A percentile compares a stretch with the other conserved stretches of the same genome.
These are phyloP conservation scores for Paratilapia polleni DNA, from an alignment of 2,113 vertebrate species.

Conservation along the genomic window DNA sequence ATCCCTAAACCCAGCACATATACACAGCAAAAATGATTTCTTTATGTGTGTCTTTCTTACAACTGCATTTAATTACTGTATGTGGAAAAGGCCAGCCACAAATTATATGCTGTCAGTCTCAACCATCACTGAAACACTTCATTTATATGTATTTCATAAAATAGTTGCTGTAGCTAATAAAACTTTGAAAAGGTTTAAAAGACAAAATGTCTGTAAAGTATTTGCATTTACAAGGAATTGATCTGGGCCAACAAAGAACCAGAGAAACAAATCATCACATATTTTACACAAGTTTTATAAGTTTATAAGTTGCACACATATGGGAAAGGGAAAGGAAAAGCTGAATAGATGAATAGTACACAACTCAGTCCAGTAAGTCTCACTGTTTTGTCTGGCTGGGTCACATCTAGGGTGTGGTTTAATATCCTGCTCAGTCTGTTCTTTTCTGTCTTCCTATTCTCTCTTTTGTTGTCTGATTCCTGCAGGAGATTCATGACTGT, in stretches of 20 bases:
- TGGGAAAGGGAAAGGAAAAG: not conserved
- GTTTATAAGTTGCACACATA: slow-evolving; percentile 16
- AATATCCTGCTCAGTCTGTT: slow-evolving; percentile 70
- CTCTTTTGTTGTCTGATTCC: slow-evolving; percentile 31
- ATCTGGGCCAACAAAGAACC: not conserved
- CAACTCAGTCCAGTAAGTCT: not conserved
- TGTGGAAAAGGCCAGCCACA: slow-evolving; percentile 23
- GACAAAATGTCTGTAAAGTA: no score
- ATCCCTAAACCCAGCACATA: not conserved
- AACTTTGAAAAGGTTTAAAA: not conserved
- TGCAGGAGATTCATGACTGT: slow-evolving; percentile 21
- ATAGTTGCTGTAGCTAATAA: slow-evolving; percentile 4
- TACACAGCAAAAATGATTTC: not conserved
- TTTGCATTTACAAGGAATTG: not conserved
- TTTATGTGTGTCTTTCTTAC: not conserved
- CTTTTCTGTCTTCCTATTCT: slow-evolving; percentile 37
- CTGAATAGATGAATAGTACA: slow-evolving; percentile 30
- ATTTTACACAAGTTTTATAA: not conserved
- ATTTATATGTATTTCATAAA: slow-evolving; percentile 14
- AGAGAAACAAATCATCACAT: not conserved
- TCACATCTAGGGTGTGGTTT: slow-evolving; percentile 74
- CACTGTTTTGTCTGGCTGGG: slow-evolving; percentile 52
- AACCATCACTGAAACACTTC: not conserved
- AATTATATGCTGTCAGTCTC: slow-evolving; percentile 12
- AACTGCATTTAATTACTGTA: slow-evolving; percentile 22